Base-by-base conservation (phyloP, 1,140 invertebrate genomes). In the Ceratina australensis region DNA sequence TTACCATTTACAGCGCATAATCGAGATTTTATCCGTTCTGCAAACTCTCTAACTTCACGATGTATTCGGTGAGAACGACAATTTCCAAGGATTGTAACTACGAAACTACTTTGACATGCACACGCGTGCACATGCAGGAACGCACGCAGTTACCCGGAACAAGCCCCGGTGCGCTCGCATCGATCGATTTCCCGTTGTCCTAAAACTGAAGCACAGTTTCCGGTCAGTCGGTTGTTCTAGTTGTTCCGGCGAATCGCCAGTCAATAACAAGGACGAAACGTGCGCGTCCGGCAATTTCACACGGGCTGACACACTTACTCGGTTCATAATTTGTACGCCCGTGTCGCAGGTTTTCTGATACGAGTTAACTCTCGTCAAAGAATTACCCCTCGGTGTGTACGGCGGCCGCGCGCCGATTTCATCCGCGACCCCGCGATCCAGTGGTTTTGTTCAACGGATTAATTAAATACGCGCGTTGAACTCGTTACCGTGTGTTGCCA, bases 251-350 rank as follows among this genome's bases (percentile, higher is more conserved):
- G 63, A 63, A 80, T 79, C 77, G 75, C 78, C 83, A 77, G 84
- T 87, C 87, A 88, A 89, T 90, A 89, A 90, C 86, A 66, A 79
- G 66, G 73, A 64, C 68, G 78, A 82, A 88, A 49, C 63, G 85
- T 85, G 85, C 85, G 10, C 33, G 83, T 82, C 75, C 64, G 77
- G 72, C 79, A 73, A 74, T 79, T 77, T 78, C 76, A 80, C 83
- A 83, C 71, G 81, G 72, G 64, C 57, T 80, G 80, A 66, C 64
- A 81, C 81, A 79, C 63, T 49, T 63, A 63, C 84, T 67, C 63
- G 59, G 65, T 78, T 83, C 80, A 66, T 79, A 79, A 83, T 85
- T 85, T 65, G 67, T 63, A 72, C 52, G 60, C 2, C 33, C 33
- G 33, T 42, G 33, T 42, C 8, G 33, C 2, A 42, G 42, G 28